Conservation (phyloP, 2,797 vertebrate genomes). For the Eleutherodactylus coqui region DNA sequence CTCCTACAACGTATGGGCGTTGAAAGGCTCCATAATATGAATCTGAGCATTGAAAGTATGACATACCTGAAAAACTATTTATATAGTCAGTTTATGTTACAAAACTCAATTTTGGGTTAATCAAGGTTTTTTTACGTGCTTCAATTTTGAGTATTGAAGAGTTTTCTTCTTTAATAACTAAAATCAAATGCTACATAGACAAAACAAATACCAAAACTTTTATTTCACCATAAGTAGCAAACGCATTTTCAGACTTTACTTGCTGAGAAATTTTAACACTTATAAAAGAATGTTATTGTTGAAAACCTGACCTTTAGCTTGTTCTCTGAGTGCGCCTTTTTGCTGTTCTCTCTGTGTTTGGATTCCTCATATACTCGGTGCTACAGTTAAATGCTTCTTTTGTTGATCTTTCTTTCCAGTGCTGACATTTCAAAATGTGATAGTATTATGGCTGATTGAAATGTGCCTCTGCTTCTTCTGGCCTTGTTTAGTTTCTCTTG, state of each 20-base stretch:
- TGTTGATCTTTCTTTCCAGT: constrained; percentile 49
- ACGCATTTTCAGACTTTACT: constrained; percentile 28
- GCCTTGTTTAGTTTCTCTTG: background rate
- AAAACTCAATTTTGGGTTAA: no score
- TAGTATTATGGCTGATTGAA: constrained; percentile 28
- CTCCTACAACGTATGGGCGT: no score
- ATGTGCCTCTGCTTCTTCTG: constrained; percentile 10
- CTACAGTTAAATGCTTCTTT: constrained; percentile 48
- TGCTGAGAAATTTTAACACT: constrained; percentile 32
- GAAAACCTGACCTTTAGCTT: constrained; percentile 47
- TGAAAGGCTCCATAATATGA: no score
- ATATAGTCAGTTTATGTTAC: no score
- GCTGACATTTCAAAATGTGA: constrained; percentile 48
- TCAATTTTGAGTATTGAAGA: background rate
- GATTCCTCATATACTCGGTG: constrained; percentile 10
- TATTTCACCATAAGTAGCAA: background rate
- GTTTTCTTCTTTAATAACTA: background rate
- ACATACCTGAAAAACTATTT: no score
- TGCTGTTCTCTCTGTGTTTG: constrained; percentile 42
- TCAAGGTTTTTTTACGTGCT: no score
- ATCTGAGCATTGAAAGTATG: no score
- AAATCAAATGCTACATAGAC: background rate
- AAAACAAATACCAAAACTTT: background rate
- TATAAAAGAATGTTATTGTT: constrained; percentile 38
- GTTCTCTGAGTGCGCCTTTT: constrained; percentile 42